A percentile compares a stretch with the other conserved stretches of the same genome.
Conservation (phyloP, 2,888 invertebrate species). For the Meganola albula region DNA sequence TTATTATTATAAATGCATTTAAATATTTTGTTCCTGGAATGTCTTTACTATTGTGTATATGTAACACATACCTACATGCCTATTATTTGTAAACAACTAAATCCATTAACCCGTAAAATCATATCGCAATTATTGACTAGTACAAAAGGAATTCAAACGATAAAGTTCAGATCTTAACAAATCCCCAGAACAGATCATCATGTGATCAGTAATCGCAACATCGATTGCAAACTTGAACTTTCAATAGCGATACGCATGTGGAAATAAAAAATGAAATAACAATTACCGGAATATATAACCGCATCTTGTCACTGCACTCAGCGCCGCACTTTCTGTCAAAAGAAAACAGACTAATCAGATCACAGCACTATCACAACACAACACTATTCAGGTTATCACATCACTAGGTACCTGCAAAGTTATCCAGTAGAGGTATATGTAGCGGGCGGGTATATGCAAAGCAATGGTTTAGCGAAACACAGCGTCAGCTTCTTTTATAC, state of each 20-base stretch:
- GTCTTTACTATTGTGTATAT: too few relatives aligned
- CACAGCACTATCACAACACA: conserved; percentile 31
- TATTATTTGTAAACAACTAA: too few relatives aligned
- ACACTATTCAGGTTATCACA: conserved; percentile 23
- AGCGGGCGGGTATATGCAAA: conserved; percentile 48
- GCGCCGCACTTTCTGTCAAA: conserved; percentile 62
- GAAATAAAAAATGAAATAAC: conserved; percentile 20
- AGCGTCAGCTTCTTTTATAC: conserved; percentile 71
- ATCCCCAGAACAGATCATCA: conserved; percentile 3
- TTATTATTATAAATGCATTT: too few relatives aligned
- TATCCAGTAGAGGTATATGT: conserved; percentile 36
- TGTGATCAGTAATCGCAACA: conserved; percentile 7
- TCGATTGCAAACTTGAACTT: conserved; percentile 22
- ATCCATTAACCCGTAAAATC: too few relatives aligned
- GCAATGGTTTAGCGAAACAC: conserved; percentile 66
- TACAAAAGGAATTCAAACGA: too few relatives aligned
- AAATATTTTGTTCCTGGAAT: too few relatives aligned
- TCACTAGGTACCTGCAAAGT: conserved; percentile 39
- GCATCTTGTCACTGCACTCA: conserved; percentile 53
- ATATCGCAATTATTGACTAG: too few relatives aligned
- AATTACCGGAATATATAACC: conserved; percentile 64
- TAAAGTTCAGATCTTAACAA: conserved; percentile 17
- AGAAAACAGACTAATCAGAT: conserved; percentile 55
- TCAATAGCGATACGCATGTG: conserved; percentile 9
- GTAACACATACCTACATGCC: too few relatives aligned